Base-by-base conservation (phyloP, 2,113 vertebrate genomes). In the Microcebus murinus region DNA sequence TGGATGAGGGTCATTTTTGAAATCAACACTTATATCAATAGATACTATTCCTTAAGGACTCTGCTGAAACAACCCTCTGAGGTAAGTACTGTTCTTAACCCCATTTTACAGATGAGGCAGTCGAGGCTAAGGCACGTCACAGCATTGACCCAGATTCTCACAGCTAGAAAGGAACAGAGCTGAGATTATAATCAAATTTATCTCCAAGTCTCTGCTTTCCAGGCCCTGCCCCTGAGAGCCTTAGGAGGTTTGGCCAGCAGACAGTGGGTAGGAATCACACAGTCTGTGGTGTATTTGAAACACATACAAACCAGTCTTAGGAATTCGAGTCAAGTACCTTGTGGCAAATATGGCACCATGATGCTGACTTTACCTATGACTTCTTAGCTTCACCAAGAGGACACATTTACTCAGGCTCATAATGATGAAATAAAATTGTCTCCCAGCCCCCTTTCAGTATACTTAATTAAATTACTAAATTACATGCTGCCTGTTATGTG, bases 391-490 rank as follows among this genome's bases (percentile, higher is more conserved):
- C 88, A 77, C 34, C 4, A 4, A 50, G 55, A 81, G 90, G 74
- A 77, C 79, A 70, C n/a, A 34, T 29, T 68, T 36, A 48, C 59
- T 55, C 29, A 31, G 25, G 82, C 34, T 71, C 63, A 65, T 14
- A 55, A 31, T 29, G 55, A 36, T 21, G 31, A 83, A 76, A 50
- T 74, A 50, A 34, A 90, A 80, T 34, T 39, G 8, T 77, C 81
- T 94, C 61, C 55, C 73, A 87, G 74, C 13, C 52, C 81, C 67
- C 18, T 94, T 70, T 91, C 63, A 21, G 55, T 17, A 42, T 25
- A 77, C 50, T 52, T 74, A 95, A 97, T 81, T 90, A 85, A 93
- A 96, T 97, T 83, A 95, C 76, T 61, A 36, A 76, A 48, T 85
- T 36, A 59, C 79, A 95, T 3, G 65, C 83, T 94, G 73, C 74